Base-by-base conservation (phyloP, 1,140 invertebrate species). In the Achroia grisella region DNA sequence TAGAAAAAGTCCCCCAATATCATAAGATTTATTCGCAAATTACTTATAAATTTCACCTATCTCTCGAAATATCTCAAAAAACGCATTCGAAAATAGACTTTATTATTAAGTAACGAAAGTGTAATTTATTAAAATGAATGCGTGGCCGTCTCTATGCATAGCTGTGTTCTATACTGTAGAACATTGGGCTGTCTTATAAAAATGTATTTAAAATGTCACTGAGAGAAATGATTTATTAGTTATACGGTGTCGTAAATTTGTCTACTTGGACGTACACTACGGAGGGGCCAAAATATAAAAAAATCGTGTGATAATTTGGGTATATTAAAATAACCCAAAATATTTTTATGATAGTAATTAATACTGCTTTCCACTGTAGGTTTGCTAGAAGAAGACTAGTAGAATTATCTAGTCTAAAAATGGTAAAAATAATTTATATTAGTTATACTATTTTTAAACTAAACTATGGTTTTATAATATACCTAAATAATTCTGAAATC, bases 141-240 rank as follows among this genome's bases (percentile, higher is more conserved):
- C 28, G 39, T 37, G 42, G 42, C 39, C 41, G 44, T 6, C 17
- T 23, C 17, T 23, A 23, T 23, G 17, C 6, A 23, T 23, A 37
- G 35, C 35, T 15, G 35, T 37, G 35, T 37, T 37, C 35, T 14
- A 39, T 15, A 43, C 39, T 42, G 41, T 11, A 70, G 61, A 62
- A 73, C 72, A 65, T 70, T 52, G 62, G 60, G 72, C 64, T 71
- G 62, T 63, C 69, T 68, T 82, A 85, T 82, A 85, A 85, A 85
- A 85, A 81, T 85, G 78, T 85, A 85, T 85, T 85, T 85, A 82
- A 85, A 85, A 82, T 58, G 78, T 78, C 73, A 56, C 61, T 56
- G 53, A 58, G 47, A 57, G 64, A 79, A 81, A 79, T 85, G 77
- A 85, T 85, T 85, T 85, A 85, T 81, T 66, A 62, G 54, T 42